A percentile compares a stretch with the other conserved stretches of the same genome.
Evolutionary conservation across 2,888 invertebrate genomes (phyloP).

Genomic region (Oegoconia quadripuncta): DNA sequence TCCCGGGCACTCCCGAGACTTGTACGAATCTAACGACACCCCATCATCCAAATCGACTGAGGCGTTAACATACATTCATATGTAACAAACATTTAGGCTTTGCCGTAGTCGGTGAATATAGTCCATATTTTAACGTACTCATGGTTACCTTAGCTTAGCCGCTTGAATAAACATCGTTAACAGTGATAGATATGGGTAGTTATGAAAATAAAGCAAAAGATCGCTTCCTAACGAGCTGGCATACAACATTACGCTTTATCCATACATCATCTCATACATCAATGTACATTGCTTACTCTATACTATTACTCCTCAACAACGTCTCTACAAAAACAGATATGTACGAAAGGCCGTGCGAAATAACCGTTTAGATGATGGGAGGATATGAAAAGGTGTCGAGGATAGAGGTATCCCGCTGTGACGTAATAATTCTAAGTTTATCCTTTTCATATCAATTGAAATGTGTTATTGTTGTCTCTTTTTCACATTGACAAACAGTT

Average conservation of each 20-base stretch:
- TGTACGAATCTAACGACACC: too few species aligned
- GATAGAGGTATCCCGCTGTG: slow-evolving; percentile 69
- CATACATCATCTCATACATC: slow-evolving; percentile 6
- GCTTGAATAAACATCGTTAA: slow-evolving; percentile 79
- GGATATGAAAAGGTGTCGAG: slow-evolving; percentile 41
- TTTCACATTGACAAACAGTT: slow-evolving; percentile 69
- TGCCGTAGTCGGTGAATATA: too few species aligned
- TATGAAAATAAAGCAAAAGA: slow-evolving; percentile 76
- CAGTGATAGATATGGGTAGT: slow-evolving; percentile 77
- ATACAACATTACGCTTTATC: slow-evolving; percentile 28
- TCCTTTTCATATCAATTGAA: slow-evolving; percentile 67
- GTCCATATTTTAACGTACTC: slow-evolving; percentile 3
- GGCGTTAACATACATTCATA: too few species aligned
- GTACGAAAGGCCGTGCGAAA: slow-evolving; percentile 12
- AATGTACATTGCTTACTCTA: slow-evolving; percentile 31
- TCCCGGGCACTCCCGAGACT: too few species aligned
- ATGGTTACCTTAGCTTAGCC: slow-evolving; percentile 48
- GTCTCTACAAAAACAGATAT: slow-evolving; percentile 27
- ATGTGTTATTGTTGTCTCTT: slow-evolving; percentile 63
- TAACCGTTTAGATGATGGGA: slow-evolving; percentile 14
- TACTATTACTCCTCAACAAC: neutral
- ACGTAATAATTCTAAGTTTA: slow-evolving; percentile 72
- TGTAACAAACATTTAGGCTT: too few species aligned
- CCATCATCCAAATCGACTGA: too few species aligned
- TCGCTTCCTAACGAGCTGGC: slow-evolving; percentile 61